phyloP scores from a whole-genome alignment of 2,797 vertebrate genomes.

The Anniella stebbinsi region DNA sequence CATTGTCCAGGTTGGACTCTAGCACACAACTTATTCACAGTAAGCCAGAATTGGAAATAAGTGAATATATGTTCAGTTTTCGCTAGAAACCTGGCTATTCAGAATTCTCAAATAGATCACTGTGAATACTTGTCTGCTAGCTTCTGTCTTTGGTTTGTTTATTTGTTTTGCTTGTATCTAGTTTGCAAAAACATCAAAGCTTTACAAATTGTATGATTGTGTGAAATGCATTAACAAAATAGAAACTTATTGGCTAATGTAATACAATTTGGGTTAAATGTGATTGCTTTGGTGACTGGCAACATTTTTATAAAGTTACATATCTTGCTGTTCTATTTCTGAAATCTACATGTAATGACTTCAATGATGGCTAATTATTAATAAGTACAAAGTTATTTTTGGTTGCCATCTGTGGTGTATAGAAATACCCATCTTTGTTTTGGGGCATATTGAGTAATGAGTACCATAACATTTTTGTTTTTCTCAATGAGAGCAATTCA shows the following conservation, averaged over 20 bases:
- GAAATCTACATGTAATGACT: background rate
- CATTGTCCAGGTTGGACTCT: too few species aligned
- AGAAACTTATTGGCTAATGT: background rate
- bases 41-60: background rate
- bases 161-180: background rate
- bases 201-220: background rate
- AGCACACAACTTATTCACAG: background rate
- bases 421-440: background rate
- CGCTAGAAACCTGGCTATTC: background rate
- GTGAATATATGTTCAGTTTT: background rate
- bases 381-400: background rate
- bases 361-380: background rate
- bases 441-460: background rate
- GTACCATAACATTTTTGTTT: background rate
- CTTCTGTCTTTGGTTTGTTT: background rate
- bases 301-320: background rate
- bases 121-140: background rate
- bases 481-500: too few species aligned
- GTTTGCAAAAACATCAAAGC: background rate
- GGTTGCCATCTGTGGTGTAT: background rate
- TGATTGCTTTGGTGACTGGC: background rate
- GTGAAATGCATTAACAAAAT: background rate
- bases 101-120: background rate
- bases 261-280: background rate
- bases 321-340: background rate